A percentile compares a stretch with the other conserved stretches of the same genome.
These are phyloP conservation scores for Carabus problematicus DNA, from an alignment of 2,888 invertebrate species.

Conservation along the genomic window DNA sequence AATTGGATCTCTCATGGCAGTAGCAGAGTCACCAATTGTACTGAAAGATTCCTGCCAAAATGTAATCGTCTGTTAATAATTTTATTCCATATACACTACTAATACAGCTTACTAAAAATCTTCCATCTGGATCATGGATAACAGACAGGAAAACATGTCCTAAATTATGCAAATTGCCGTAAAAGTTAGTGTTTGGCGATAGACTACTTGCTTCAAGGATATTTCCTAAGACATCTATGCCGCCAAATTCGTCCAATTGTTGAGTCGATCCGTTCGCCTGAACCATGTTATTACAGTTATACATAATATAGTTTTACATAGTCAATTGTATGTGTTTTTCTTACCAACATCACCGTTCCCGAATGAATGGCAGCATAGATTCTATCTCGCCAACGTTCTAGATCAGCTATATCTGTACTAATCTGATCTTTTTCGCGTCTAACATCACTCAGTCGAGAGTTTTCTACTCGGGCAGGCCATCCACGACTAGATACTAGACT, in stretches of 20 bases:
- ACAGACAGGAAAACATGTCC: slow-evolving; percentile 81
- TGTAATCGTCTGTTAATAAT: neutral
- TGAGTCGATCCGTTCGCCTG: slow-evolving; percentile 67
- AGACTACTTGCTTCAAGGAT: slow-evolving; percentile 77
- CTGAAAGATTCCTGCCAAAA: slow-evolving; percentile 73
- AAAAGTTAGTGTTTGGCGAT: slow-evolving; percentile 72
- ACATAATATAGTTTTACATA: neutral
- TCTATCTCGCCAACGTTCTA: slow-evolving; percentile 79
- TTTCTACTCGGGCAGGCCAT: slow-evolving; percentile 75
- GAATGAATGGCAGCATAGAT: slow-evolving; percentile 75
- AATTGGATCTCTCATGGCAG: slow-evolving; percentile 86
- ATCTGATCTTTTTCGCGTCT: slow-evolving; percentile 74
- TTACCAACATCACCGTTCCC: slow-evolving; percentile 66
- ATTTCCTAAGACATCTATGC: slow-evolving; percentile 82
- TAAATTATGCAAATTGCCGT: slow-evolving; percentile 84
- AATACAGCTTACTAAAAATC: slow-evolving; percentile 67
- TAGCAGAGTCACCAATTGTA: slow-evolving; percentile 83
- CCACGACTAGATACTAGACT: slow-evolving; percentile 76
- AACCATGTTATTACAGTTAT: neutral
- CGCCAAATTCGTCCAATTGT: slow-evolving; percentile 69
- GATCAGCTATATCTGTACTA: slow-evolving; percentile 69
- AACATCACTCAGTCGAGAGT: slow-evolving; percentile 66
- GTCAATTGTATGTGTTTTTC: slow-evolving; percentile 47
- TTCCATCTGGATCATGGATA: slow-evolving; percentile 81
- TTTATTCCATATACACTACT: neutral